A percentile compares a stretch with the other conserved stretches of the same genome.
Conservation (phyloP, 2,797 vertebrate genomes). For the Manis javanica region DNA sequence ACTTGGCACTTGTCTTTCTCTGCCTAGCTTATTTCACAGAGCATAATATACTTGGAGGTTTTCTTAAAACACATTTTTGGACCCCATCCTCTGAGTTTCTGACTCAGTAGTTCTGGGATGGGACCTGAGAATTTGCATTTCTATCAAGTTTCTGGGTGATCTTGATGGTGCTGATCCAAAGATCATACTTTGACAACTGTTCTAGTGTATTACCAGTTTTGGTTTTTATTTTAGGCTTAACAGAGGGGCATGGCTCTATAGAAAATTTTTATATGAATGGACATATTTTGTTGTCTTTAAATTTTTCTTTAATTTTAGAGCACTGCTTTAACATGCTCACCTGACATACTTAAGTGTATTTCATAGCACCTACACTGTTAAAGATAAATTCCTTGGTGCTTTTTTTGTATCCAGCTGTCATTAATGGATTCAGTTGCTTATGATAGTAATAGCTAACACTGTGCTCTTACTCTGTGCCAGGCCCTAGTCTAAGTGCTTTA, state of each 20-base stretch:
- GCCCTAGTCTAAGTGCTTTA: neutral
- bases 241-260: neutral
- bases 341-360: conserved; percentile 16
- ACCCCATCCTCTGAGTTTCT: neutral
- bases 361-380: neutral
- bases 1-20: no score
- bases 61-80: conserved; percentile 34
- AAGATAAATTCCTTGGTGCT: neutral
- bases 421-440: neutral
- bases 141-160: neutral
- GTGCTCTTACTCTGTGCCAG: neutral
- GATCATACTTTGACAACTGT: conserved; percentile 23
- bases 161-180: neutral
- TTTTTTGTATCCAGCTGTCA: neutral
- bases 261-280: neutral
- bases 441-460: neutral
- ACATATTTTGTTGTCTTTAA: conserved; percentile 16
- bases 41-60: neutral
- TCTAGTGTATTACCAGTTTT: conserved; percentile 43
- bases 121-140: conserved; percentile 27
- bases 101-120: neutral
- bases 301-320: conserved; percentile 28
- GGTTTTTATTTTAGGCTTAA: neutral
- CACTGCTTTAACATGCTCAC: neutral
- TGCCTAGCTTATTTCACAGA: no score